phyloP scores from a whole-genome alignment of 2,113 vertebrate genomes.

The Rissa tridactyla region DNA sequence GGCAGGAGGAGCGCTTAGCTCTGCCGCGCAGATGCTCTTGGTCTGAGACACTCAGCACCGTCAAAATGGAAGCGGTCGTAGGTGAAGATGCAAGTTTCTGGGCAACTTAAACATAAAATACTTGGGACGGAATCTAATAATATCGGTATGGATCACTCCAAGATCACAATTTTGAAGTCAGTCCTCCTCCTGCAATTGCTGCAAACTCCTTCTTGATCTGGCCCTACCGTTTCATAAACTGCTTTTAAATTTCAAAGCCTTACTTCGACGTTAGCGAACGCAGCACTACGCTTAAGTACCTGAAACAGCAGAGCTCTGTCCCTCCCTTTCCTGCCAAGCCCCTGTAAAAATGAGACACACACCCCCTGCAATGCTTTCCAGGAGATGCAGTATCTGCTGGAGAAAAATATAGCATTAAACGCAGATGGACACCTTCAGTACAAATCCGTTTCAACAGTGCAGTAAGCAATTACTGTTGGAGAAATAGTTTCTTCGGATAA shows the following conservation, averaged over 20 bases:
- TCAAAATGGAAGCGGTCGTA: not conserved
- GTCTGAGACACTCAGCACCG: not conserved
- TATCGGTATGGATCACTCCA: fast-evolving
- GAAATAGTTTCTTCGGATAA: constrained; percentile 14
- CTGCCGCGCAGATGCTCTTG: not conserved
- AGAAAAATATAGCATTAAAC: not conserved
- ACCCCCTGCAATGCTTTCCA: not conserved
- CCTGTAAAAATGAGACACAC: not conserved
- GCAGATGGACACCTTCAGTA: not conserved
- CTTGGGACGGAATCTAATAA: not conserved
- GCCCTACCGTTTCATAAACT: not conserved
- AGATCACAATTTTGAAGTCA: not conserved
- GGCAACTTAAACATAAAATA: not conserved
- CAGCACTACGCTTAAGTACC: not conserved
- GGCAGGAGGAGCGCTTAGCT: not conserved
- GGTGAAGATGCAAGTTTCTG: not conserved
- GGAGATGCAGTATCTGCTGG: not conserved
- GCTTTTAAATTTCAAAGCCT: not conserved
- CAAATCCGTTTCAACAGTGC: not conserved
- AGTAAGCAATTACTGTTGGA: not conserved
- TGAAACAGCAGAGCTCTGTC: not conserved
- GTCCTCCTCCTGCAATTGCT: not conserved
- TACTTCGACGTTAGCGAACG: not conserved
- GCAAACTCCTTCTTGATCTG: not conserved
- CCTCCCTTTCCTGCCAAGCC: not conserved